Evolutionary conservation across 2,888 invertebrate genomes (phyloP).

Genomic region (Matsumyia berberina): DNA sequence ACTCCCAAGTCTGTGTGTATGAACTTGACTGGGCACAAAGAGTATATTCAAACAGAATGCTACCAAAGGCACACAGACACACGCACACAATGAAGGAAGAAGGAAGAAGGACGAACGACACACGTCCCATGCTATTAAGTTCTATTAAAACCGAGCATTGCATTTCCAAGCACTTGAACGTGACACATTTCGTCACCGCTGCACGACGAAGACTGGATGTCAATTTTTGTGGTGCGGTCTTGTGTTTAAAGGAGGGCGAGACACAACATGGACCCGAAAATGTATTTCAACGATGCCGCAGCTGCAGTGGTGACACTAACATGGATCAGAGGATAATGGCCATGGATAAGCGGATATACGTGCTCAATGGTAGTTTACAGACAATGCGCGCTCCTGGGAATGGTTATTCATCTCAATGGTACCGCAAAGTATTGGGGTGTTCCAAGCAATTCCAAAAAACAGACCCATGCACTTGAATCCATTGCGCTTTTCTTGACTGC

Average conservation of each 20-base stretch:
- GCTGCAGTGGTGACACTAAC: conserved; percentile 11
- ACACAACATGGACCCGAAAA: neutral
- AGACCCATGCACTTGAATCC: neutral
- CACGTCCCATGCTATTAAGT: conserved; percentile 18
- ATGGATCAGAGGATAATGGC: conserved; percentile 1
- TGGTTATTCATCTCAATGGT: neutral
- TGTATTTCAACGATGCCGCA: neutral
- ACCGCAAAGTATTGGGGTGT: neutral
- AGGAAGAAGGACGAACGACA: conserved; percentile 9
- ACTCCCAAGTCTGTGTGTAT: neutral
- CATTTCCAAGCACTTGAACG: conserved; percentile 50
- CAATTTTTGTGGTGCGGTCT: neutral
- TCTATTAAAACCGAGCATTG: conserved; percentile 48
- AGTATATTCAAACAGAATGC: conserved; percentile 3
- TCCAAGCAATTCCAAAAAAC: neutral
- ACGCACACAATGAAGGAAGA: neutral
- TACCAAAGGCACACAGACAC: neutral
- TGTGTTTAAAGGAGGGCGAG: neutral
- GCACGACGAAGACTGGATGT: conserved; percentile 8
- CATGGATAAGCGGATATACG: neutral
- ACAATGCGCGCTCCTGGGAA: neutral
- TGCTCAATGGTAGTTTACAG: neutral
- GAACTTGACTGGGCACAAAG: conserved; percentile 16
- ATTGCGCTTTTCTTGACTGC: neutral
- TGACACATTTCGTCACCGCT: conserved; percentile 39